A percentile compares a stretch with the other conserved stretches of the same genome.
These are phyloP conservation scores for Montipora capitata DNA, from an alignment of 92 coral and sea anemone species.

Conservation along the genomic window DNA sequence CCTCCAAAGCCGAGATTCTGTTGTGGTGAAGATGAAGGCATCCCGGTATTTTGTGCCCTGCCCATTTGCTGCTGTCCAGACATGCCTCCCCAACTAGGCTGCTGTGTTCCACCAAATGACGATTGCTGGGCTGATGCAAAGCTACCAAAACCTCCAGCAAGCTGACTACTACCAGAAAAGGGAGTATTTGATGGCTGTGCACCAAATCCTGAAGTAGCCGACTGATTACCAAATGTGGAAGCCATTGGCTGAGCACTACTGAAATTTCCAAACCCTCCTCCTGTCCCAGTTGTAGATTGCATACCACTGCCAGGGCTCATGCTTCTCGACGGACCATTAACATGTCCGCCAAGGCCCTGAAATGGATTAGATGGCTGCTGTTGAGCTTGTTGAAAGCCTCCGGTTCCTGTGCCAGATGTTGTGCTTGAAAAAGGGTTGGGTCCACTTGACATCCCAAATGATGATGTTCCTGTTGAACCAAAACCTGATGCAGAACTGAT, in stretches of 20 bases:
- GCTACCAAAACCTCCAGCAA: conserved; percentile 44
- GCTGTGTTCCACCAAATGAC: conserved; percentile 27
- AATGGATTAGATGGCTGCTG: conserved; percentile 93
- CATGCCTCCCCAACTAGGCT: conserved; percentile 48
- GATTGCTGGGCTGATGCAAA: conserved; percentile 20
- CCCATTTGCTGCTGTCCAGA: conserved; percentile 41
- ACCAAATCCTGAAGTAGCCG: conserved; percentile 32
- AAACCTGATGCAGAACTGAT: conserved; percentile 81
- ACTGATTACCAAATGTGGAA: conserved; percentile 54
- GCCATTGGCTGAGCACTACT: conserved; percentile 68
- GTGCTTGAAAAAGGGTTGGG: conserved; percentile 94
- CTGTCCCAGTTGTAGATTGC: conserved; percentile 61
- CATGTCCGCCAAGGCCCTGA: conserved; percentile 89
- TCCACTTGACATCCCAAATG: conserved; percentile 96
- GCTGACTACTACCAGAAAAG: conserved; percentile 21
- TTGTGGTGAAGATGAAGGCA: conserved; percentile 72
- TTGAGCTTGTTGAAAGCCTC: conserved; percentile 70
- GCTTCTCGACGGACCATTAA: conserved; percentile 86
- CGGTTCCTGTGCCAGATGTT: conserved; percentile 35
- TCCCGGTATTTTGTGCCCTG: conserved; percentile 68
- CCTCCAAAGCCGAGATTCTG: conserved; percentile 94
- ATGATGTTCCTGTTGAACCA: conserved; percentile 80
- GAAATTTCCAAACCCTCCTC: conserved; percentile 86
- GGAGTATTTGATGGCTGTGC: conserved; percentile 16
- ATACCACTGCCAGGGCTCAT: conserved; percentile 82